Conservation (phyloP, 2,113 vertebrate species). For the Lipotes vexillifer region DNA sequence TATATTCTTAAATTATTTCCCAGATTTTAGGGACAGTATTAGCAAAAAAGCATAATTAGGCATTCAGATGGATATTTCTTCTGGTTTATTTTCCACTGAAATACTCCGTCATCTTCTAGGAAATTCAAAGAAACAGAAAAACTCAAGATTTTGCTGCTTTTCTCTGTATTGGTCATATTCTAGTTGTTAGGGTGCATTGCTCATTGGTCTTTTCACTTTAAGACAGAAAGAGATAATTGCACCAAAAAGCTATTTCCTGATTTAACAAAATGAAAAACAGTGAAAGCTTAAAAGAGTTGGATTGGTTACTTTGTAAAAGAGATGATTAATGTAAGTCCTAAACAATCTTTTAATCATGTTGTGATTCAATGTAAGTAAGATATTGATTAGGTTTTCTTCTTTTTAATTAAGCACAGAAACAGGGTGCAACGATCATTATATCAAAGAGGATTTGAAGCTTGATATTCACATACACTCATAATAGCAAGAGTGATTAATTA, state of each 20-base stretch:
- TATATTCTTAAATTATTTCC: neutral
- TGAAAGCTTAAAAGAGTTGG: neutral
- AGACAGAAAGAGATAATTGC: neutral
- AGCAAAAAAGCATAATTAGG: neutral
- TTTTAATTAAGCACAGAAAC: neutral
- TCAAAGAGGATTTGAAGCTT: neutral
- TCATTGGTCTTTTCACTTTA: neutral
- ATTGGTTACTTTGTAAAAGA: neutral
- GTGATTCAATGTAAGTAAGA: neutral
- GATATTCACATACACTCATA: neutral
- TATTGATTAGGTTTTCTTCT: neutral
- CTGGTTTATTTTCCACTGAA: neutral
- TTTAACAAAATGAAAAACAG: neutral
- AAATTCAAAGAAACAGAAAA: neutral
- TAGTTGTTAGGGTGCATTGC: neutral
- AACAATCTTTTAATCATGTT: neutral
- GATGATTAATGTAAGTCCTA: neutral
- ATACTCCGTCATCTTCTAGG: neutral
- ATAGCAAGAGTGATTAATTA: neutral
- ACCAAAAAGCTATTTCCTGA: neutral
- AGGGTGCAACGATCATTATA: neutral
- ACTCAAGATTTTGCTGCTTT: neutral
- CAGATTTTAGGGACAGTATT: neutral
- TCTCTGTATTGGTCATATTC: neutral
- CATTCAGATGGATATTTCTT: neutral